These are phyloP conservation scores for Echinometra lucunter DNA, from an alignment of 53 echinoderm and acorn worm genomes.

Conservation along the genomic window DNA sequence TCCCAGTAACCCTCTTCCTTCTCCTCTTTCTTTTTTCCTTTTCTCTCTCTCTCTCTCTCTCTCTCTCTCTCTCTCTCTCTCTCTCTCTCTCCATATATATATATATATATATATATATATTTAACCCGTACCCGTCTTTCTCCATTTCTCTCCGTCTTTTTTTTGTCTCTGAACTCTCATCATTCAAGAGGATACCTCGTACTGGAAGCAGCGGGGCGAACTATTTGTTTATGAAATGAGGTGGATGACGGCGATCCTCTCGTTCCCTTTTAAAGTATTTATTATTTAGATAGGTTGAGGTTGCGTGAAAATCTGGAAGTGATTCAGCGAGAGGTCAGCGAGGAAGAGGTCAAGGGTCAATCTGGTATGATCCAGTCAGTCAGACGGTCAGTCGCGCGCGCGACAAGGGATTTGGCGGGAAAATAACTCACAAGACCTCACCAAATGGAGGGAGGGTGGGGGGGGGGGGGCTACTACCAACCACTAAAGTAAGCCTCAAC, in stretches of 20 bases:
- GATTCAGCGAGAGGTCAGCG: constrained; percentile 31
- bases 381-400: constrained; percentile 45
- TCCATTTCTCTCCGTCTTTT: too few relatives aligned
- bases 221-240: constrained; percentile 57
- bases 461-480: too few relatives aligned
- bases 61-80: not conserved
- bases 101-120: too few relatives aligned
- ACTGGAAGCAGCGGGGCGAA: constrained; percentile 15
- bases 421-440: constrained; percentile 8
- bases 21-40: not conserved
- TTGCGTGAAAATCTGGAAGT: constrained; percentile 61
- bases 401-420: constrained; percentile 36
- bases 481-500: too few relatives aligned
- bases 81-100: too few relatives aligned
- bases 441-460: not conserved
- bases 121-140: too few relatives aligned
- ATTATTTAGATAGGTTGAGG: constrained; percentile 3
- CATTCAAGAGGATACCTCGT: too few relatives aligned
- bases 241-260: constrained; percentile 1
- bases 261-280: not conserved
- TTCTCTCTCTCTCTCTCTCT: not conserved
- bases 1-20: not conserved
- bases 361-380: constrained; percentile 15
- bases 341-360: constrained; percentile 33
- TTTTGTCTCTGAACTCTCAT: too few relatives aligned